Conservation (phyloP, 2,888 invertebrate genomes). For the Galeruca laticollis region DNA sequence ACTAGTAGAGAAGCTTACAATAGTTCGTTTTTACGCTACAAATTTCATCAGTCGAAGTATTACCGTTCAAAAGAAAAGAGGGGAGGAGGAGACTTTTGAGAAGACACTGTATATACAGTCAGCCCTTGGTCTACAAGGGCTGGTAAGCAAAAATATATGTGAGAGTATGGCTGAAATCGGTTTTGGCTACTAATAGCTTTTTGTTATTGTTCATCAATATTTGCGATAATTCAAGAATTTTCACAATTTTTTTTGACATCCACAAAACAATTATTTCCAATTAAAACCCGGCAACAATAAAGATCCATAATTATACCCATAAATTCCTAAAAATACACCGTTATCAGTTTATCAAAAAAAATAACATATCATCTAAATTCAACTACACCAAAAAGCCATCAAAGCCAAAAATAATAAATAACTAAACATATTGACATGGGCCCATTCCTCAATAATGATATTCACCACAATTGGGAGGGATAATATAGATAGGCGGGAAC, state of each 20-base stretch:
- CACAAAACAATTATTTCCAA: conserved; percentile 28
- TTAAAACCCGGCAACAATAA: conserved; percentile 32
- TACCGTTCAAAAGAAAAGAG: too few relatives aligned
- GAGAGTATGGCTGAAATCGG: too few relatives aligned
- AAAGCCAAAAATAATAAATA: conserved; percentile 63
- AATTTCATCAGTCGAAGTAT: too few relatives aligned
- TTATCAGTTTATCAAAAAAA: conserved; percentile 64
- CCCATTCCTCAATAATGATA: conserved; percentile 64
- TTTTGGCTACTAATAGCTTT: too few relatives aligned
- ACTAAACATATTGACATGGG: conserved; percentile 65
- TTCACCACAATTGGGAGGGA: conserved; percentile 56
- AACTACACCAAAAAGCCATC: conserved; percentile 62
- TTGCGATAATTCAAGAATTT: too few relatives aligned
- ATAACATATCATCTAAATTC: conserved; percentile 63
- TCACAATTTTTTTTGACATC: conserved; percentile 3
- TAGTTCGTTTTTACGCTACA: too few relatives aligned
- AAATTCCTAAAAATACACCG: conserved; percentile 51
- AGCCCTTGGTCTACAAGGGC: too few relatives aligned
- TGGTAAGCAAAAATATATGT: too few relatives aligned
- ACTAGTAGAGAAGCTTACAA: too few relatives aligned
- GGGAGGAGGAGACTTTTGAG: too few relatives aligned
- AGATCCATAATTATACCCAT: conserved; percentile 49
- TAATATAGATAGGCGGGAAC: conserved; percentile 53
- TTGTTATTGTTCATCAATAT: too few relatives aligned
- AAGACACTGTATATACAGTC: too few relatives aligned